Conservation (phyloP, 2,888 invertebrate species). For the Hermaeophaga mercurialis region DNA sequence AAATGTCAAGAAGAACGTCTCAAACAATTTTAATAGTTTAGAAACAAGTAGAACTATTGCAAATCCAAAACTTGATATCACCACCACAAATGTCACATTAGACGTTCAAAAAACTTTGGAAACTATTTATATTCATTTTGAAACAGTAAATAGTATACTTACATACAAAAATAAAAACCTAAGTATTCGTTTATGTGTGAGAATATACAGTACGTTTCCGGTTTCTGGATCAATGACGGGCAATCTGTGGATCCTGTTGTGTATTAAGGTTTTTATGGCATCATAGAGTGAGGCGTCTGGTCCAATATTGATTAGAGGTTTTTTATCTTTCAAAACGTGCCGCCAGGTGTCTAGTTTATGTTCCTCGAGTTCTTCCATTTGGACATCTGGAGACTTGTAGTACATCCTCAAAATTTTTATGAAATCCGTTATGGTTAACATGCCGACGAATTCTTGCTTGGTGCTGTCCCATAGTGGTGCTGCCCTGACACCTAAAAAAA, state of each 20-base stretch:
- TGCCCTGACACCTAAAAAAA: conserved; percentile 83
- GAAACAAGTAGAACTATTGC: too few relatives aligned
- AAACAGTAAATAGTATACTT: conserved; percentile 67
- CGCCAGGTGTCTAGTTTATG: conserved; percentile 97
- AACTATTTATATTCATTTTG: too few relatives aligned
- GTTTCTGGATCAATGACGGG: conserved; percentile 95
- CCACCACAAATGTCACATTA: too few relatives aligned
- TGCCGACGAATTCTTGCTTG: conserved; percentile 92
- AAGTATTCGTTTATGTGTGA: conserved; percentile 97
- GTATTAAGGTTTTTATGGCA: conserved; percentile 90
- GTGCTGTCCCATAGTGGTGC: conserved; percentile 97
- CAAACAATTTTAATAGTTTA: too few relatives aligned
- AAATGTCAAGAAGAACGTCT: too few relatives aligned
- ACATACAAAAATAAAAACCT: conserved; percentile 98
- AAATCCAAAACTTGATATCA: too few relatives aligned
- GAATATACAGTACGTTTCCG: conserved; percentile 96
- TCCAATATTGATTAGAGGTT: conserved; percentile 85
- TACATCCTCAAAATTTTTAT: conserved; percentile 98
- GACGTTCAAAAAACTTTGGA: too few relatives aligned
- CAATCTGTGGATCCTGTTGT: conserved; percentile 94
- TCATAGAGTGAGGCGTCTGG: conserved; percentile 93
- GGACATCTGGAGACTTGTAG: conserved; percentile 89
- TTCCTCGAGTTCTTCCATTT: conserved; percentile 96
- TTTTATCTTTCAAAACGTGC: conserved; percentile 84
- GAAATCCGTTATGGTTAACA: conserved; percentile 99